Evolutionary conservation across 2,113 vertebrate species (phyloP), one percentile per base, ranked within the genome.

Genomic region (Lipotes vexillifer): DNA sequence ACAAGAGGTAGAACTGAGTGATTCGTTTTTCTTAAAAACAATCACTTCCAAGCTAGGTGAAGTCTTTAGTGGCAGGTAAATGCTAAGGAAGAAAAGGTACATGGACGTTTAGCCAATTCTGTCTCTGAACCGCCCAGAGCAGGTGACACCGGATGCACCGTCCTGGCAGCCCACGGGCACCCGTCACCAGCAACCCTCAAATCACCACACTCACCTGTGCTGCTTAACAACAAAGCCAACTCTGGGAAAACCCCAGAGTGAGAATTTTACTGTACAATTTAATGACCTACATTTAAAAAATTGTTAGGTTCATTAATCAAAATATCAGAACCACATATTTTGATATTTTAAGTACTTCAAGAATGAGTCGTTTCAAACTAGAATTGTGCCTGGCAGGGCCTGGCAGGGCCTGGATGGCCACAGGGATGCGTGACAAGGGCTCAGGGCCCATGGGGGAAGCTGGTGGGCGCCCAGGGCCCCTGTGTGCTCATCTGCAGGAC

Each of bases 261-360:
- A 41, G 55, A 36, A 36, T 85, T 63, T 65, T 36, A 27, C 0
- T 52, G n/a, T 36, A 38, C n/a, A 68, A 46, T 25, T 78, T 85
- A 82, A 86, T 69, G 63, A 87, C 27, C 20, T 77, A 52, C 72
- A 61, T 75, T 92, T 44, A 41, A 88, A 96, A 91, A 71, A 6
- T 0, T 65, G 55, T 33, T 31, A 82, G 36, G 74, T 74, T 87
- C 86, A 94, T 92, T 92, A 80, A 94, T 96, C 89, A 95, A 88
- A 91, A 80, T 78, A 77, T 44, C 18, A 20, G 89, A 69, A 93
- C 31, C 59, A 44, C 33, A 80, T 1, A 38, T 52, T 93, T 95
- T 82, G 94, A 52, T 38, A 71, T 86, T 85, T 97, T 91, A 91
- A 91, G 72, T 72, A 68, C 36, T 72, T 93, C 57, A 83, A 84